phyloP scores from a whole-genome alignment of 2,797 vertebrate genomes.

The Antennarius maculatus region DNA sequence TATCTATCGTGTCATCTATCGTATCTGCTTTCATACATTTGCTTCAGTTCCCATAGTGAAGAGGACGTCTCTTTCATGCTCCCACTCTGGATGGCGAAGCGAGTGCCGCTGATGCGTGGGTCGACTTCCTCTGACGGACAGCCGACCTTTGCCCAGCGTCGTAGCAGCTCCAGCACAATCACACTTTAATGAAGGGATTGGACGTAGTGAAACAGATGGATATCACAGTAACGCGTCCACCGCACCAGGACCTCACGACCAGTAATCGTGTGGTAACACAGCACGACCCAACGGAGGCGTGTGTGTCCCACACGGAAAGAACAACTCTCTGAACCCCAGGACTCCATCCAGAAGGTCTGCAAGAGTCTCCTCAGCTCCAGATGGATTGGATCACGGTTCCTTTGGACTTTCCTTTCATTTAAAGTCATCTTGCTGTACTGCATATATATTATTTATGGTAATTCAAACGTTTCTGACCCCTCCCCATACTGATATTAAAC shows the following conservation, averaged over 20 bases:
- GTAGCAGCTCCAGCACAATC: conserved; percentile 33
- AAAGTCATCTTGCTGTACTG: too few relatives aligned
- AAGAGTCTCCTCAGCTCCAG: too few relatives aligned
- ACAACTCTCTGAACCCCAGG: not conserved
- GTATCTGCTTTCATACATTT: conserved; percentile 2
- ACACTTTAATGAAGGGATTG: conserved; percentile 32
- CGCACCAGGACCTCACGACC: conserved; percentile 18
- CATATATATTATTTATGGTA: too few relatives aligned
- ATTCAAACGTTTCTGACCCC: too few relatives aligned
- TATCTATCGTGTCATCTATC: not conserved
- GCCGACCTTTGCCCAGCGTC: conserved; percentile 17
- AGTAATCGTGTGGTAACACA: conserved; percentile 18
- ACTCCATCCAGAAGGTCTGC: not conserved
- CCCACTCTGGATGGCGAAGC: not conserved
- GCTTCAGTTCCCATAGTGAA: conserved; percentile 1
- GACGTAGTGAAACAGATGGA: conserved; percentile 42
- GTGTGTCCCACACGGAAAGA: not conserved
- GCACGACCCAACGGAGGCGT: not conserved
- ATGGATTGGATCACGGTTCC: too few relatives aligned
- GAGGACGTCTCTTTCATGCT: not conserved
- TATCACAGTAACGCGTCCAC: conserved; percentile 8
- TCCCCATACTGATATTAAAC: too few relatives aligned
- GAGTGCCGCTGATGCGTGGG: conserved; percentile 27
- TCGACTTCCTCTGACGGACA: conserved; percentile 29
- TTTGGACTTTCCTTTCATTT: too few relatives aligned